Base-by-base conservation (phyloP, 2,797 vertebrate species). In the Ctenopoma kingsleyae region DNA sequence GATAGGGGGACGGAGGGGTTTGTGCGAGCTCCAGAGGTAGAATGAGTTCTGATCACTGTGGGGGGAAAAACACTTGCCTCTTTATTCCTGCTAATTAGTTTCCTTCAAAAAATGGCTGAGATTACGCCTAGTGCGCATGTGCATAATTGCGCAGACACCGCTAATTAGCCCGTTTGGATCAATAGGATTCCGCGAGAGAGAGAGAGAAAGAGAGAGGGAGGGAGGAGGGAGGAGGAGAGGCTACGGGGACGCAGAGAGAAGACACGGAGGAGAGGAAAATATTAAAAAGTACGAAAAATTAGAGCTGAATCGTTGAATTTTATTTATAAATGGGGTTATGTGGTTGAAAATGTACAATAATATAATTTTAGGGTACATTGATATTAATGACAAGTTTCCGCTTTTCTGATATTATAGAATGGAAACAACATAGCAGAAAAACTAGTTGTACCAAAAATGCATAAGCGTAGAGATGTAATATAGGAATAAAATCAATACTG, bases 41-140 rank as follows among this genome's bases (percentile, higher is more conserved):
- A 93, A 91, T 91, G 91, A 92, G 89, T 92, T 93, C 92, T 93
- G 92, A 92, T 92, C 91, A 92, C 84, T 90, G 90, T 90, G 90
- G 87, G 86, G 89, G 87, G 80, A 85, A 89, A 91, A 92, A 92
- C 90, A 93, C 92, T 93, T 92, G 90, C 91, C 90, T 93, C 92
- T 93, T 92, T 92, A 93, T 93, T 93, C 91, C 88, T 92, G 89
- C 90, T 93, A 93, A 93, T 93, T 93, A 93, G 91, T 93, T 93
- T 93, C 90, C 91, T 91, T 92, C 90, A 89, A 93, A 93, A 93
- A 93, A 93, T 93, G 92, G 92, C 92, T 93, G 91, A 93, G 92
- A 90, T 90, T 90, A 83, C 71, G 82, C 80, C 58, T 46, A 90
- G 82, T 93, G 92, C 92, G 92, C 92, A 93, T 93, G 92, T 90